Conservation (phyloP, 2,888 invertebrate genomes). For the Apamea anceps region DNA sequence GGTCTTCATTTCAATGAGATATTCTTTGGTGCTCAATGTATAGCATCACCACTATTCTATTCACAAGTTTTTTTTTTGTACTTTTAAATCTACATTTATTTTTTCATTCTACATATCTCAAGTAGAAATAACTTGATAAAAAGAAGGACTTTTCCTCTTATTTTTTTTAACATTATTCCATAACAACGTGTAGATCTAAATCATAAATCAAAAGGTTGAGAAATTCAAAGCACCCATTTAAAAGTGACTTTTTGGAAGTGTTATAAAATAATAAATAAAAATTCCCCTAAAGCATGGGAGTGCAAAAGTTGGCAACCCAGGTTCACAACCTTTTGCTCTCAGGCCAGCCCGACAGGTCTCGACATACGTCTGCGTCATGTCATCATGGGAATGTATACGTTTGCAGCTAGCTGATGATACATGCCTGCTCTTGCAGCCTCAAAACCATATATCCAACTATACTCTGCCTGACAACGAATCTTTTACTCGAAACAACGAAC, state of each 20-base stretch:
- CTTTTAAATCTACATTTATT: background rate
- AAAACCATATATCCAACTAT: slow-evolving; percentile 23
- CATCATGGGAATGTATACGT: slow-evolving; percentile 69
- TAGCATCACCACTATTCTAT: background rate
- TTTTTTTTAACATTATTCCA: background rate
- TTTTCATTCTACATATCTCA: background rate
- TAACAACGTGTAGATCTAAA: background rate
- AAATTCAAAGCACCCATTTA: background rate
- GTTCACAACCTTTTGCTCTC: slow-evolving; percentile 84
- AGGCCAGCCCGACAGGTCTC: slow-evolving; percentile 82
- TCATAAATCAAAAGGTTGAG: background rate
- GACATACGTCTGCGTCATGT: slow-evolving; percentile 77
- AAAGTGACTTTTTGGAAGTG: background rate
- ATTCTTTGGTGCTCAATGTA: background rate
- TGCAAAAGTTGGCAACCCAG: slow-evolving; percentile 73
- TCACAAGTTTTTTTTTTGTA: background rate
- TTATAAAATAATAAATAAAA: background rate
- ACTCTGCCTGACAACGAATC: slow-evolving; percentile 21
- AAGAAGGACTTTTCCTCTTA: background rate
- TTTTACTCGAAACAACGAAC: slow-evolving; percentile 31
- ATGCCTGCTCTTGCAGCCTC: slow-evolving; percentile 35
- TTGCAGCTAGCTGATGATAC: slow-evolving; percentile 64
- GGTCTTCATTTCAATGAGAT: background rate
- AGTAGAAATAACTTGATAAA: background rate
- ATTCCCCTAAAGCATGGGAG: slow-evolving; percentile 58